Base-by-base conservation (phyloP, 2,113 vertebrate genomes). In the Piaya cayana region DNA sequence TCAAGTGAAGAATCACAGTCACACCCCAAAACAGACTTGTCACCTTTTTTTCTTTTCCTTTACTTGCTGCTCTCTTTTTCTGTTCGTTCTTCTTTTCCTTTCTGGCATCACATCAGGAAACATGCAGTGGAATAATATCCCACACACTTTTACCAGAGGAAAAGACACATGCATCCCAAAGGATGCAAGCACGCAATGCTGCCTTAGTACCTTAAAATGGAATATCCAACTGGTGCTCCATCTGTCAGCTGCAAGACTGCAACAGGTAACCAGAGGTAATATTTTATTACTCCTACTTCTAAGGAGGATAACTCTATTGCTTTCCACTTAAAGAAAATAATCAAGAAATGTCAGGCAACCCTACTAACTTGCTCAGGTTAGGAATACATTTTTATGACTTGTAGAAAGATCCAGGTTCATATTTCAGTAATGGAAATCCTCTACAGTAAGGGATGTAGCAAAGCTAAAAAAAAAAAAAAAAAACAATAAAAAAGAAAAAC, bases 261-360 rank as follows among this genome's bases (percentile, higher is more conserved):
- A 97, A 97, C 88, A 96, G 88, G 93, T 95, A 95, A 70, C 75
- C 83, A 94, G 72, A 96, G 86, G 76, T 60, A 79, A 52, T 59
- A 60, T 91, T 97, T 96, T 82, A 75, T 80, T 90, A 70, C 17
- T 92, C 58, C 50, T 25, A 79, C 11, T 49, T 34, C 17, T 27
- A 15, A 63, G n/a, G 20, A 45, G 69, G 36, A 30, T 52, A 58
- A 64, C 5, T 59, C 14, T 7, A 42, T 58, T 47, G 59, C 5
- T 53, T n/a, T 27, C 34, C n/a, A 56, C 25, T 60, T 56, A 68
- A 52, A 87, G 15, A 62, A 91, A 81, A 59, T 12, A 69, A 42
- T 22, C 8, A 55, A 56, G 52, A 86, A 72, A 60, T 27, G 19
- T 15, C 39, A 82, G 45, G 32, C 25, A 86, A 42, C 45, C 6